phyloP scores from a whole-genome alignment of 2,113 vertebrate genomes.

The Xerus inauris region DNA sequence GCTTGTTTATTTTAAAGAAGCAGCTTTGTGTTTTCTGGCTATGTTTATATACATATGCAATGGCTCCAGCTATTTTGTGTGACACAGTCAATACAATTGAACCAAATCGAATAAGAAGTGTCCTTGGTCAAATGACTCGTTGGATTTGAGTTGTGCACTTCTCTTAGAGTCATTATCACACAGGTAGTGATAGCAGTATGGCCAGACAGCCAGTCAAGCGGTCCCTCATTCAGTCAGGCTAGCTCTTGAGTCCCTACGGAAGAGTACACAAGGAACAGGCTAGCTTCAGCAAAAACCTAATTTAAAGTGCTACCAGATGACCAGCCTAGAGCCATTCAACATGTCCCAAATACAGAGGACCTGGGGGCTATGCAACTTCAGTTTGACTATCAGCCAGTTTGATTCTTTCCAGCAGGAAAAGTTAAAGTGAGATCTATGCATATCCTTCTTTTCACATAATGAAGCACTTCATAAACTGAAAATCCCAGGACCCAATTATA shows the following conservation, averaged over 20 bases:
- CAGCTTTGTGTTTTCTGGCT: not conserved
- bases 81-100: not conserved
- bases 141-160: not conserved
- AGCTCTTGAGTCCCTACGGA: not conserved
- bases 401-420: slow-evolving; percentile 26
- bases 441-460: slow-evolving; percentile 48
- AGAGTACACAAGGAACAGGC: not conserved
- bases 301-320: slow-evolving; percentile 48
- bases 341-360: not conserved
- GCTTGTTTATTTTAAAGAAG: not conserved
- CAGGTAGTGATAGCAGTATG: not conserved
- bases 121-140: not conserved
- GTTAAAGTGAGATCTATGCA: slow-evolving; percentile 40
- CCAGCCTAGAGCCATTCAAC: not conserved
- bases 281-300: slow-evolving; percentile 46
- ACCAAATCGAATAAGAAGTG: not conserved
- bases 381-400: not conserved
- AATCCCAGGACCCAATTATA: slow-evolving; percentile 71
- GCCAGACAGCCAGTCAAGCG: not conserved
- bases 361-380: not conserved
- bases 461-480: slow-evolving; percentile 64
- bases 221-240: not conserved
- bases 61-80: not conserved
- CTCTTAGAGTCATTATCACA: not conserved
- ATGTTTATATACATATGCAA: not conserved